A percentile compares a stretch with the other conserved stretches of the same genome.
phyloP scores from a whole-genome alignment of 1,140 invertebrate species.

The Dendrolimus kikuchii region DNA sequence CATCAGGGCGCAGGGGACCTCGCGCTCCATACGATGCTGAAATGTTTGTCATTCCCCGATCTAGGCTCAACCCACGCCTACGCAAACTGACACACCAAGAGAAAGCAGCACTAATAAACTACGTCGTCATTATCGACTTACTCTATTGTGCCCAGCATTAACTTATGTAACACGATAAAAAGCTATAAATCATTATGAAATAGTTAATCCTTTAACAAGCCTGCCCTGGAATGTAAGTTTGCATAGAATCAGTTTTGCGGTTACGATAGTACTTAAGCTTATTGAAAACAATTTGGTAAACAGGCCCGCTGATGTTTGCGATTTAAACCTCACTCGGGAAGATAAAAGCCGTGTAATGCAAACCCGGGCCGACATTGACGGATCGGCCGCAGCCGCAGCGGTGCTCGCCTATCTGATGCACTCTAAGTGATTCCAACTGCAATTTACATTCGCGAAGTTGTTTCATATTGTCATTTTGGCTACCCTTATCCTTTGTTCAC shows the following conservation, averaged over 20 bases:
- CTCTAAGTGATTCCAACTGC: conserved; percentile 60
- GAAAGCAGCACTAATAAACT: conserved; percentile 28
- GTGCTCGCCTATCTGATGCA: conserved; percentile 66
- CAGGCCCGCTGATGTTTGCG: conserved; percentile 61
- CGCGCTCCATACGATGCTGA: conserved; percentile 5
- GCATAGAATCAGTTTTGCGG: conserved; percentile 31
- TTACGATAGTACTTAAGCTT: conserved; percentile 59
- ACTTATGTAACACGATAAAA: conserved; percentile 56
- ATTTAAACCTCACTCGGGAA: conserved; percentile 55
- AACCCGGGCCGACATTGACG: conserved; percentile 64
- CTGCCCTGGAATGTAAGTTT: conserved; percentile 18
- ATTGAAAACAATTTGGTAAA: conserved; percentile 70
- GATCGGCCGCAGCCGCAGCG: conserved; percentile 61
- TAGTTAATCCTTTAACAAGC: conserved; percentile 51
- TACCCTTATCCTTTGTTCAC: conserved; percentile 44
- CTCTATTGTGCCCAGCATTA: conserved; percentile 36
- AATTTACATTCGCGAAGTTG: conserved; percentile 60
- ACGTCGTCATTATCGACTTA: conserved; percentile 42
- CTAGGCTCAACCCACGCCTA: conserved; percentile 21
- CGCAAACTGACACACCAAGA: conserved; percentile 18
- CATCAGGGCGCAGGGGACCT: conserved; percentile 21
- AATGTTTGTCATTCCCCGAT: conserved; percentile 17
- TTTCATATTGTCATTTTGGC: conserved; percentile 56
- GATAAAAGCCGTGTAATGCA: conserved; percentile 68
- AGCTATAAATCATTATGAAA: conserved; percentile 53